Conservation (phyloP, 2,113 vertebrate genomes). For the Origma solitaria region DNA sequence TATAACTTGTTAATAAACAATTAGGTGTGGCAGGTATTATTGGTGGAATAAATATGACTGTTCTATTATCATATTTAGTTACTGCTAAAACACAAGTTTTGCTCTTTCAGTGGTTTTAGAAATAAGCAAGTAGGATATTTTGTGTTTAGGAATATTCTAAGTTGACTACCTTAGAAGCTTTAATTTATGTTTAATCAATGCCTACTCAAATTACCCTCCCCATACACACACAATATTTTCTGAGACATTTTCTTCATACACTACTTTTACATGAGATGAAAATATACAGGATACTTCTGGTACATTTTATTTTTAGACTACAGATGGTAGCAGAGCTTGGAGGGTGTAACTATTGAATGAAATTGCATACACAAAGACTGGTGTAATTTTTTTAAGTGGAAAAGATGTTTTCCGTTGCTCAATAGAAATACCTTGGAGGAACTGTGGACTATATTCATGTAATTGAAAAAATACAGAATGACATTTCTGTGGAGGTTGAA, state of each 20-base stretch:
- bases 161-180: background rate
- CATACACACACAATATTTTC: background rate
- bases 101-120: background rate
- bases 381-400: background rate
- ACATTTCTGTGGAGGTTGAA: constrained; percentile 1
- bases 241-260: background rate
- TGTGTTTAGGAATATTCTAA: background rate
- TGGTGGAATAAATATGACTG: background rate
- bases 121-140: background rate
- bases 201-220: background rate
- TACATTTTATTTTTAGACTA: background rate
- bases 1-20: background rate
- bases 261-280: background rate
- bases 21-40: background rate
- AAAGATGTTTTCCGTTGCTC: constrained; percentile 1
- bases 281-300: background rate
- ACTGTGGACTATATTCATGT: background rate
- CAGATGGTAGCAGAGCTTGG: background rate
- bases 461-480: constrained; percentile 11
- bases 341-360: background rate
- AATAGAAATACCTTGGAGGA: background rate
- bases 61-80: background rate
- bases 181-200: background rate
- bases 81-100: background rate
- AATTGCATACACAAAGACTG: background rate